A percentile compares a stretch with the other conserved stretches of the same genome.
Evolutionary conservation across 1,140 invertebrate genomes (phyloP).

Genomic region (Ceratina japonica): DNA sequence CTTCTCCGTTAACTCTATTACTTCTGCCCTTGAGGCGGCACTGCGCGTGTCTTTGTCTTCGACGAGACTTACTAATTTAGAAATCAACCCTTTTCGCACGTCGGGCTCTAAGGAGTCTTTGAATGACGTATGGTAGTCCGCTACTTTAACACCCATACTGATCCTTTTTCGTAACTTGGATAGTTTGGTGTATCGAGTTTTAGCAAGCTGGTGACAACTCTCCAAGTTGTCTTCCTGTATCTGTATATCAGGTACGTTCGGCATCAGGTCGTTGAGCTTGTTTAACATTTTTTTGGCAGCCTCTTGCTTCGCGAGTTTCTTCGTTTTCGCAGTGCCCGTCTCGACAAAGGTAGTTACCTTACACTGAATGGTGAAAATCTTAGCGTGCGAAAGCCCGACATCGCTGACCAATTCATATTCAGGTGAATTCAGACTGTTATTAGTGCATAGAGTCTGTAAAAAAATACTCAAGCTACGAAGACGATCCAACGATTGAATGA

Average conservation of each 20-base stretch:
- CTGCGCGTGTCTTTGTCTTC: background rate
- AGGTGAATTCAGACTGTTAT: constrained; percentile 83
- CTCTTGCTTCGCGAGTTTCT: constrained; percentile 81
- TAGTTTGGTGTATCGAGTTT: constrained; percentile 54
- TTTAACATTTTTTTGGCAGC: constrained; percentile 80
- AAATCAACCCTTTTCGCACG: constrained; percentile 40
- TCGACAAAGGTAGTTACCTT: constrained; percentile 82
- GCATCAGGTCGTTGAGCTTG: constrained; percentile 67
- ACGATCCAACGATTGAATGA: background rate
- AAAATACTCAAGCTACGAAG: background rate
- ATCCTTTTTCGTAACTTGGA: constrained; percentile 58
- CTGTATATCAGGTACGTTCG: constrained; percentile 10
- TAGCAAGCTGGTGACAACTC: constrained; percentile 41
- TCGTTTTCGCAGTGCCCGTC: constrained; percentile 79
- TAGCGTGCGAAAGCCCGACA: constrained; percentile 86
- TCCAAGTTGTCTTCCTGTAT: background rate
- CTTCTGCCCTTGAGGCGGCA: background rate
- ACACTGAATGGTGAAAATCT: constrained; percentile 85
- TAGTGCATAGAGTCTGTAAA: constrained; percentile 81
- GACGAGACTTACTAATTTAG: constrained; percentile 14
- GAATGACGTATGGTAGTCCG: constrained; percentile 66
- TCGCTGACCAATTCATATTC: constrained; percentile 83
- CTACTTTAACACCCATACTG: constrained; percentile 70
- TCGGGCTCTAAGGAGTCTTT: constrained; percentile 46
- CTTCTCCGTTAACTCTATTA: background rate